These are phyloP conservation scores for Anhinga rufa DNA, from an alignment of 2,113 vertebrate species.

Conservation along the genomic window DNA sequence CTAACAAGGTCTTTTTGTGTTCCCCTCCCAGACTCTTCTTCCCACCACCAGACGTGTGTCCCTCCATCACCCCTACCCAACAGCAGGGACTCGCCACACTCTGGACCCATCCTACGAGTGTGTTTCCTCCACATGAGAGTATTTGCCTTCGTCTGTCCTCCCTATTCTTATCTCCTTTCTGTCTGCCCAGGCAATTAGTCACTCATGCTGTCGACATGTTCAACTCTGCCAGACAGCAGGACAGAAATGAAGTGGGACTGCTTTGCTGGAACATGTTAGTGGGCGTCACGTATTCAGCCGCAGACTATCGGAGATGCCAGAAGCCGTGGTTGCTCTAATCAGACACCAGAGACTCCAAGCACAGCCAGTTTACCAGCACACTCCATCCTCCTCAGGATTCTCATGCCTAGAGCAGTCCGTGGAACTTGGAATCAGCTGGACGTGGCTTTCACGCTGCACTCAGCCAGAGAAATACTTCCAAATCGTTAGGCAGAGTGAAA, in stretches of 20 bases:
- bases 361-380: neutral
- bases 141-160: neutral
- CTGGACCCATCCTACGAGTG: neutral
- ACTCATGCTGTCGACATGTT: neutral
- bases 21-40: neutral
- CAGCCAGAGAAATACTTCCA: neutral
- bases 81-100: neutral
- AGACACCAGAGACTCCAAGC: neutral
- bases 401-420: neutral
- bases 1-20: neutral
- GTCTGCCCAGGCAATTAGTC: conserved; percentile 1
- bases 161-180: neutral
- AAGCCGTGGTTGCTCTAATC: neutral
- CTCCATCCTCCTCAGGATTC: neutral
- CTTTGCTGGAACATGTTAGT: neutral
- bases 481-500: neutral
- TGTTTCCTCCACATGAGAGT: neutral
- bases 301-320: neutral
- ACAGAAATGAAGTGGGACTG: neutral
- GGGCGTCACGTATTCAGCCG: neutral
- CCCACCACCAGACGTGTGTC: neutral
- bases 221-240: neutral
- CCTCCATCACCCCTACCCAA: neutral
- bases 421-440: neutral
- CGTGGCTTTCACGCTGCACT: neutral